Evolutionary conservation across 2,113 vertebrate species (phyloP), one percentile per base, ranked within the genome.

Genomic region (Nothocercus julius): DNA sequence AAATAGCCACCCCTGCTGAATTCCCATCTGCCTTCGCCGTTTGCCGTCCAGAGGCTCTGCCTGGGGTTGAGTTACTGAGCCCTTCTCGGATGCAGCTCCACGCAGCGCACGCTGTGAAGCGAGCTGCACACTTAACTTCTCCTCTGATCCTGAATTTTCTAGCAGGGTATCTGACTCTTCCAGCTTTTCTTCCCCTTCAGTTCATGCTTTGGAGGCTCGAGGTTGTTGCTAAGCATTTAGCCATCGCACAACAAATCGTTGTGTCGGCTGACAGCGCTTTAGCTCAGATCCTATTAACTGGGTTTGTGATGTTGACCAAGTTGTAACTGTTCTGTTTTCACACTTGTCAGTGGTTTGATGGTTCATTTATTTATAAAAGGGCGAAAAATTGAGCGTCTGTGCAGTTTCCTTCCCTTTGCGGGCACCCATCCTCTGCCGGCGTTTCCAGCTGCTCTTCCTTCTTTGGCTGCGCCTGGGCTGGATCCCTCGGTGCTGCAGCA

Each of bases 31-130:
- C 56, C 63, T 63, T 88, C 93, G 64, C 91, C 30, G 42, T 72
- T 95, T 85, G 73, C 74, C 79, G 58, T 85, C 88, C 28, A 17
- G 76, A 96, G 82, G 58, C 84, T 93, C 85, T 87, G 93, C 91
- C 94, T 51, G 20, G 28, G 58, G 69, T 88, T 30, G 40, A 76
- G 85, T 90, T 20, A 47, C n/a, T 54, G 73, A 58, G 42, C 80
- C 21, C 3, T 80, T 91, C 64, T 87, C 25, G 32, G 82, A 66
- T 85, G 86, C 2, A 83, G 89, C 83, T 83, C 84, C 90, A 81
- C 25, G 25, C 4, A 16, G 81, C 5, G n/a, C 90, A 92, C 30
- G 74, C 86, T 92, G 85, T 69, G 94, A 96, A 80, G 59, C 70
- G 81, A 85, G 64, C 90, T 92, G 90, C 78, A 58, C 45, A 25